phyloP scores from a whole-genome alignment of 2,888 invertebrate species.

The Nemotelus pantherinus region DNA sequence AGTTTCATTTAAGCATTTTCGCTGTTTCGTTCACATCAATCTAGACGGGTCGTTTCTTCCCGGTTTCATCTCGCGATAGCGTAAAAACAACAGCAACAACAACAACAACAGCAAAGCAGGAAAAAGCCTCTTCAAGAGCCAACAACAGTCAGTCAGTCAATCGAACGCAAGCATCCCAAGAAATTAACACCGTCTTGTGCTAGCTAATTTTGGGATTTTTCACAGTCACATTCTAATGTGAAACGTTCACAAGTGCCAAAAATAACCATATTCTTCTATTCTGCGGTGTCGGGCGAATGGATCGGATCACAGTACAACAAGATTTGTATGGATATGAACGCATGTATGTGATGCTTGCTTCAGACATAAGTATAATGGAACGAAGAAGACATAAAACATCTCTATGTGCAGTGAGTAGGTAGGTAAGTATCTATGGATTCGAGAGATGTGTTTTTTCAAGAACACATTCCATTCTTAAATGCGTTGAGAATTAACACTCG shows the following conservation, averaged over 20 bases:
- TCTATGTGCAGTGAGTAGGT: not conserved
- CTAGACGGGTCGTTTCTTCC: not conserved
- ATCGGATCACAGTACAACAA: not conserved
- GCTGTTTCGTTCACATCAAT: not conserved
- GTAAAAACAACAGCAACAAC: not conserved
- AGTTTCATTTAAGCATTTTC: not conserved
- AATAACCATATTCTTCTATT: slow-evolving; percentile 16
- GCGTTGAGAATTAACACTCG: not conserved
- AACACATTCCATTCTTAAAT: not conserved
- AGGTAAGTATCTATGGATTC: not conserved
- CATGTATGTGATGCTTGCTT: not conserved
- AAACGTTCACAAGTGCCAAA: slow-evolving; percentile 22
- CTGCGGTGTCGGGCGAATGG: not conserved
- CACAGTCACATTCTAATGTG: slow-evolving; percentile 35
- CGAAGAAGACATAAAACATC: not conserved
- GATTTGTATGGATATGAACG: not conserved
- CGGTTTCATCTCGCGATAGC: not conserved
- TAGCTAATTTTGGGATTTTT: slow-evolving; percentile 16
- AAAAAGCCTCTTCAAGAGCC: no score
- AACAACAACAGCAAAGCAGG: no score
- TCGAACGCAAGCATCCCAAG: slow-evolving; percentile 26
- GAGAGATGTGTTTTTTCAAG: not conserved
- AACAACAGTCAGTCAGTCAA: no score
- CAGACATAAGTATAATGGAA: not conserved
- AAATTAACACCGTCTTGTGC: slow-evolving; percentile 19